These are phyloP conservation scores for Lathamus discolor DNA, from an alignment of 2,113 vertebrate genomes.

Conservation along the genomic window DNA sequence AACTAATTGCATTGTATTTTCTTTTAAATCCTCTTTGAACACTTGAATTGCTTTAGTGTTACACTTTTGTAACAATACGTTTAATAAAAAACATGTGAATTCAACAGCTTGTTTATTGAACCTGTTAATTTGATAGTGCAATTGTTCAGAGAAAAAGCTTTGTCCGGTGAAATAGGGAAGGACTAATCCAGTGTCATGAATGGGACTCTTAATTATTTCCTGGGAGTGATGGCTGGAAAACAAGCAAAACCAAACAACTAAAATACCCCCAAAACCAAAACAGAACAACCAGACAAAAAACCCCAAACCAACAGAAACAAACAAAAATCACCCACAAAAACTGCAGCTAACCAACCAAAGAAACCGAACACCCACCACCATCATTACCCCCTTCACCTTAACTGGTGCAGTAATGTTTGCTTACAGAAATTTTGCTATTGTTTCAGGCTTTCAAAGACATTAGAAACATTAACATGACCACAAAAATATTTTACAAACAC, in stretches of 20 bases:
- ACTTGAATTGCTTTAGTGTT: constrained; percentile 15
- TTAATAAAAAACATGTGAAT: constrained; percentile 1
- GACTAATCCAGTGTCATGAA: background rate
- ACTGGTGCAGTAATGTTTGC: background rate
- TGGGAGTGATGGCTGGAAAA: background rate
- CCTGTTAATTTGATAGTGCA: background rate
- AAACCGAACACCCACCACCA: background rate
- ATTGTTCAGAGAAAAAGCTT: background rate
- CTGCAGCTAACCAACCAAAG: background rate
- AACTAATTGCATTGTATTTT: background rate
- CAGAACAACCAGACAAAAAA: background rate
- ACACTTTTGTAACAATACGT: background rate
- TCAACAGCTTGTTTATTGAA: background rate
- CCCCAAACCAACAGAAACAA: background rate
- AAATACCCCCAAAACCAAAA: background rate
- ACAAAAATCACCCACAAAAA: background rate
- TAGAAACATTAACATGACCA: background rate
- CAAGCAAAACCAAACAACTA: background rate
- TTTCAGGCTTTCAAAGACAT: background rate
- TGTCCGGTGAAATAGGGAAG: background rate
- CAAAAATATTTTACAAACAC: background rate
- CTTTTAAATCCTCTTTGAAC: background rate
- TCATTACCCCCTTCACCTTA: background rate
- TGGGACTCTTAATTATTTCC: background rate
- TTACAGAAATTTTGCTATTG: background rate